A percentile compares a stretch with the other conserved stretches of the same genome.
These are phyloP conservation scores for Procambarus clarkii DNA, from an alignment of 1,140 invertebrate genomes.

Conservation along the genomic window DNA sequence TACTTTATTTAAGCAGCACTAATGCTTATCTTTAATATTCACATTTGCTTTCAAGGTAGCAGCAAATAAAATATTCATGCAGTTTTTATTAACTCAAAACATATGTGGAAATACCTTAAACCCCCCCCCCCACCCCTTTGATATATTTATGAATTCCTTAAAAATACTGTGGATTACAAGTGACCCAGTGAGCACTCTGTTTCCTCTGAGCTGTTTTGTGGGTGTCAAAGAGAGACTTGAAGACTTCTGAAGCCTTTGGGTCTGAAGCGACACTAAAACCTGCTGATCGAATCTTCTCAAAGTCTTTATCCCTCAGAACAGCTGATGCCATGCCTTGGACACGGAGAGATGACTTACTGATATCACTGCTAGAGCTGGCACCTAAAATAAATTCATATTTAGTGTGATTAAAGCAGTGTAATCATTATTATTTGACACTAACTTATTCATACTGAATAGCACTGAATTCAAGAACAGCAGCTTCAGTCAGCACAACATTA, in stretches of 20 bases:
- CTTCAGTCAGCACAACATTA: no score
- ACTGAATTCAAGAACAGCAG: no score
- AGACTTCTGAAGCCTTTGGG: slow-evolving; percentile 91
- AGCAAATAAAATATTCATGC: no score
- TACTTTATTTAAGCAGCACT: no score
- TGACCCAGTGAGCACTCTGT: slow-evolving; percentile 95
- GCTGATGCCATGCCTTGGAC: slow-evolving; percentile 75
- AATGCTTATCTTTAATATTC: no score
- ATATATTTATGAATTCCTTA: not conserved
- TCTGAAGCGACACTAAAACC: slow-evolving; percentile 86
- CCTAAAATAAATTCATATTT: not conserved
- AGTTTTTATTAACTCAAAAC: no score
- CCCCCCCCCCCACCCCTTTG: no score
- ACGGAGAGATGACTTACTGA: slow-evolving; percentile 76
- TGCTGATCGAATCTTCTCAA: slow-evolving; percentile 60
- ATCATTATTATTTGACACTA: no score
- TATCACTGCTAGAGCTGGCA: slow-evolving; percentile 47
- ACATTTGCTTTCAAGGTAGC: no score
- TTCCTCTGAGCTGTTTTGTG: slow-evolving; percentile 91
- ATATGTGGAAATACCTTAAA: no score
- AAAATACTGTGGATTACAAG: slow-evolving; percentile 95
- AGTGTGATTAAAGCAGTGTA: no score
- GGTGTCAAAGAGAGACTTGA: slow-evolving; percentile 95
- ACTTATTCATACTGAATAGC: no score
- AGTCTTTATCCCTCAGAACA: slow-evolving; percentile 62